Evolutionary conservation across 2,797 vertebrate species (phyloP).

Genomic region (Syndactyla subalaris): DNA sequence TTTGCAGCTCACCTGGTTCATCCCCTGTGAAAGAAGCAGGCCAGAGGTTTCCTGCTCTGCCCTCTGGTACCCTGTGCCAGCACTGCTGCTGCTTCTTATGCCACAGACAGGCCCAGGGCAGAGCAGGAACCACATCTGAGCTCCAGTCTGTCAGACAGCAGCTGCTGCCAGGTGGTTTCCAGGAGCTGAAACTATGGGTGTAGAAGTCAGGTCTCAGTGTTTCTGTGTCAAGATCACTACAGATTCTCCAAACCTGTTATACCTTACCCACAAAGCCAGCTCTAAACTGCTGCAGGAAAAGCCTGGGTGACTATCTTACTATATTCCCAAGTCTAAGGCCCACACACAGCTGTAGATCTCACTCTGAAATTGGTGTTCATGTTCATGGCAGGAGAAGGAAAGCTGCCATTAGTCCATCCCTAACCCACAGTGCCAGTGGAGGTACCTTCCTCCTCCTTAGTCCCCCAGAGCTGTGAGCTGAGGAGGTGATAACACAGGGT

Average conservation of each 20-base stretch:
- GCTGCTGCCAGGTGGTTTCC: constrained; percentile 20
- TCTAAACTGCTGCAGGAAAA: neutral
- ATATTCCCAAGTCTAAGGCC: neutral
- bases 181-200: neutral
- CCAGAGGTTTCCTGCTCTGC: neutral
- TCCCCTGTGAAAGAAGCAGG: neutral
- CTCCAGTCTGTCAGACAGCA: neutral
- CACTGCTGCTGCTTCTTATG: neutral
- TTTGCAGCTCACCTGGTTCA: neutral
- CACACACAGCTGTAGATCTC: neutral
- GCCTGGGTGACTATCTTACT: neutral
- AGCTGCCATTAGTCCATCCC: neutral
- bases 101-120: neutral
- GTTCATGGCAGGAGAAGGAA: neutral
- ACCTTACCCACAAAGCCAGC: neutral
- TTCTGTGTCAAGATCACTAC: neutral
- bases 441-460: neutral
- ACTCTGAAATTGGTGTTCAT: neutral
- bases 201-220: neutral
- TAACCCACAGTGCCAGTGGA: neutral
- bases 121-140: neutral
- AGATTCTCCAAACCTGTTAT: neutral
- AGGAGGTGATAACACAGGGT: neutral
- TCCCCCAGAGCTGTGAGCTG: neutral
- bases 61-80: neutral